Base-by-base conservation (phyloP, 2,113 vertebrate species). In the Hymenochirus boettgeri region DNA sequence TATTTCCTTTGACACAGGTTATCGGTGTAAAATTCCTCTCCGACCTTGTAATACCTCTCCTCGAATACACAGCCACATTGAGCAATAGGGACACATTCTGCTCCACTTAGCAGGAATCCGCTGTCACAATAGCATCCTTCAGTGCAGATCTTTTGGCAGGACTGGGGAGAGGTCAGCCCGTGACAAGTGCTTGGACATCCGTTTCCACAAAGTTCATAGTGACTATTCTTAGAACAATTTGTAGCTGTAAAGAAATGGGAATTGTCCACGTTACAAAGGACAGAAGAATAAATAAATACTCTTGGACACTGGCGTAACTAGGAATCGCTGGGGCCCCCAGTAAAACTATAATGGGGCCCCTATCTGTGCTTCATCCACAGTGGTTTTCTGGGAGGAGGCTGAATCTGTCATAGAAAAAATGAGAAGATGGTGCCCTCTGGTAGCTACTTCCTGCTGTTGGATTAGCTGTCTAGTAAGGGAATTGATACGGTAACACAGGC, bases 171-270 rank as follows among this genome's bases (percentile, higher is more conserved):
- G 18, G 25, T 24, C 2, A 51, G 19, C n/a, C 80, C 82, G 27
- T 81, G 51, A 54, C 88, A 89, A 0, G 85, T 88, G 72, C 82
- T 83, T 0, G 88, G 86, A 65, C 88, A 89, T 0, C 73, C 70
- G 15, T 74, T 85, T 70, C 80, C 76, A 37, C 88, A 91, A 23
- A 89, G 64, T 1, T 83, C 79, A 72, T 92, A 91, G 42, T 74
- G 83, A 77, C 89, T 92, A 71, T 92, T 84, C 12, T 76, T 65
- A 0, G 86, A 86, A 56, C 92, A 93, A 35, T 11, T 3, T 72
- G 86, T 72, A 19, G 86, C 90, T 87, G 74, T 21, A 15, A 31
- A 69, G 10, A 7, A 27, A 73, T n/a, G n/a, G n/a, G n/a, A n/a
- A n/a, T n/a, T n/a, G n/a, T n/a, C n/a, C n/a, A n/a, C n/a, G n/a